phyloP scores from a whole-genome alignment of 2,888 invertebrate genomes.

The Ornithoptera alexandrae region DNA sequence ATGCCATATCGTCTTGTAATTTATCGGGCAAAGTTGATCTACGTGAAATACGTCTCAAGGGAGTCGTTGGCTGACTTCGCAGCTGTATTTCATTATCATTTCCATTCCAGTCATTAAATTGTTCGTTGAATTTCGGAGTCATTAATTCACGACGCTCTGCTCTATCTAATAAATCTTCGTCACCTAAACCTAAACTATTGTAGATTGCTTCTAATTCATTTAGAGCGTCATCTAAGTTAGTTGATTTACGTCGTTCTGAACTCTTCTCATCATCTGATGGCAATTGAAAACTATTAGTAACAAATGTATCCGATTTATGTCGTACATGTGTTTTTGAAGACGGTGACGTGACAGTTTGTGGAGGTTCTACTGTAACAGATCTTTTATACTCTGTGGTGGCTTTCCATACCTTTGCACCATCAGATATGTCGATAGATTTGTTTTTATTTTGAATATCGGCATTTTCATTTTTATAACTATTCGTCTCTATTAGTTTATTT shows the following conservation, averaged over 20 bases:
- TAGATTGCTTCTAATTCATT: slow-evolving; percentile 95
- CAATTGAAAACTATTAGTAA: slow-evolving; percentile 60
- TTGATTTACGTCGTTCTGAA: slow-evolving; percentile 82
- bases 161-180: slow-evolving; percentile 89
- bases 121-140: slow-evolving; percentile 74
- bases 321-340: slow-evolving; percentile 65
- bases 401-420: slow-evolving; percentile 73
- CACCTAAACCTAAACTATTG: slow-evolving; percentile 90
- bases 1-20: slow-evolving; percentile 89
- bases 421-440: slow-evolving; percentile 46
- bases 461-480: slow-evolving; percentile 43
- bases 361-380: slow-evolving; percentile 63
- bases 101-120: slow-evolving; percentile 76
- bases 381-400: slow-evolving; percentile 74
- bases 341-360: slow-evolving; percentile 57
- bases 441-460: slow-evolving; percentile 57
- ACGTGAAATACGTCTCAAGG: slow-evolving; percentile 61
- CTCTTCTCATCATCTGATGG: slow-evolving; percentile 72
- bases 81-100: slow-evolving; percentile 71
- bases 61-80: slow-evolving; percentile 72
- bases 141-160: slow-evolving; percentile 87
- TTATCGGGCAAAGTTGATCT: slow-evolving; percentile 82
- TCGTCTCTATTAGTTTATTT: slow-evolving; percentile 33
- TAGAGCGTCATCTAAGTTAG: slow-evolving; percentile 92
- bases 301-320: slow-evolving; percentile 72